Conservation (phyloP, 1,140 invertebrate species). For the Zaprionus capensis region DNA sequence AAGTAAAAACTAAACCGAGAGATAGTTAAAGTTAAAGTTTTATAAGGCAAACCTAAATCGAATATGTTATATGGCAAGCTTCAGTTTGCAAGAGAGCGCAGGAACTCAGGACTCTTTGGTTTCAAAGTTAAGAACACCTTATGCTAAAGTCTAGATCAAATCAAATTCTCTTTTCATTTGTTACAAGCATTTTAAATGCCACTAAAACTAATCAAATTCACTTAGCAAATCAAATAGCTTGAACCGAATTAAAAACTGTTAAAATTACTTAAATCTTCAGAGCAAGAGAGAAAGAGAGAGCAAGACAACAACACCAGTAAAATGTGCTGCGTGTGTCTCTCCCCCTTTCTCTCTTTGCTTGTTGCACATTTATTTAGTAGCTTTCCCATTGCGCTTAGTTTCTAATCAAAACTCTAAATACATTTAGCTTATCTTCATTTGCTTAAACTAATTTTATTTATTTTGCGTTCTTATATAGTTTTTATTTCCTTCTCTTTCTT, state of each 20-base stretch:
- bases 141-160: constrained; percentile 38
- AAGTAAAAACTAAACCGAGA: constrained; percentile 21
- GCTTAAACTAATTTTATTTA: constrained; percentile 58
- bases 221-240: constrained; percentile 36
- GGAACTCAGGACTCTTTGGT: constrained; percentile 74
- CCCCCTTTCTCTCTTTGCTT: constrained; percentile 6
- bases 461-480: constrained; percentile 34
- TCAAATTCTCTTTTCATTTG: constrained; percentile 38
- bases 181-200: constrained; percentile 79
- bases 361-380: constrained; percentile 38
- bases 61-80: constrained; percentile 34
- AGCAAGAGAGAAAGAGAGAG: neutral
- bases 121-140: constrained; percentile 55
- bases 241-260: neutral
- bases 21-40: neutral
- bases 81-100: constrained; percentile 46
- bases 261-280: neutral
- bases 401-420: constrained; percentile 81
- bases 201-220: constrained; percentile 54
- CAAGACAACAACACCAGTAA: constrained; percentile 27
- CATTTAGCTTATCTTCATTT: constrained; percentile 73
- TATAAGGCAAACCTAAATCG: constrained; percentile 22
- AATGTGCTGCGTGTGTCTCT: constrained; percentile 28
- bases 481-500: constrained; percentile 9
- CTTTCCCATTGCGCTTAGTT: constrained; percentile 59